Base-by-base conservation (phyloP, 2,113 vertebrate species). In the Ciconia maguari region DNA sequence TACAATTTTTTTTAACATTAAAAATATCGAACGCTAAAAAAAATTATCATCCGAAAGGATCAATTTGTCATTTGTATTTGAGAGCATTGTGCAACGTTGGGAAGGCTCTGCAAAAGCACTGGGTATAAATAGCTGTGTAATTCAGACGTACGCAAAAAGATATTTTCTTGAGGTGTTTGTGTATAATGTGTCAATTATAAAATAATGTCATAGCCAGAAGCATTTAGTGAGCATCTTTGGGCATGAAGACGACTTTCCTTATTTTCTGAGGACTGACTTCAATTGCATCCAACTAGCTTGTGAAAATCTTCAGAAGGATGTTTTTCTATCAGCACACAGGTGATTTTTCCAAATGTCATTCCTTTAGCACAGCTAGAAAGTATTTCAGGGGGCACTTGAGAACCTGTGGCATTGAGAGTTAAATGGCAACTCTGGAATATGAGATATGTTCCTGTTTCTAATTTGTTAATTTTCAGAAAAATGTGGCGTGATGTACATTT, bases 271-370 rank as follows among this genome's bases (percentile, higher is more conserved):
- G 70, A 79, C 66, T 79, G 46, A 80, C 90, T 96, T 96, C 84
- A 94, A 16, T 94, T 90, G 41, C 74, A 57, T 82, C 66, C 34
- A 69, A 36, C 64, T 61, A 82, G 81, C 62, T 87, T 77, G 22
- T 95, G 91, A 80, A 90, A 91, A 85, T 91, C 82, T 87, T 92
- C 70, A 93, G 84, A 94, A 95, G 64, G 54, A 75, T 93, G 89
- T 93, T 93, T 96, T 93, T 65, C 61, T 78, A 7, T 83, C 44
- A 30, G 83, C 71, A 77, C 89, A 86, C 80, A 90, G 83, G 90
- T 90, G 93, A 83, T 96, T 93, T 89, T 94, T 93, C 62, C 87
- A 95, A 95, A 94, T 96, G 93, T 96, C 95, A 94, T 91, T 91
- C 91, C 36, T 94, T 89, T 42, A 84, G 83, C 89, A 94, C 34